Base-by-base conservation (phyloP, 2,888 invertebrate genomes). In the Seira musarum region DNA sequence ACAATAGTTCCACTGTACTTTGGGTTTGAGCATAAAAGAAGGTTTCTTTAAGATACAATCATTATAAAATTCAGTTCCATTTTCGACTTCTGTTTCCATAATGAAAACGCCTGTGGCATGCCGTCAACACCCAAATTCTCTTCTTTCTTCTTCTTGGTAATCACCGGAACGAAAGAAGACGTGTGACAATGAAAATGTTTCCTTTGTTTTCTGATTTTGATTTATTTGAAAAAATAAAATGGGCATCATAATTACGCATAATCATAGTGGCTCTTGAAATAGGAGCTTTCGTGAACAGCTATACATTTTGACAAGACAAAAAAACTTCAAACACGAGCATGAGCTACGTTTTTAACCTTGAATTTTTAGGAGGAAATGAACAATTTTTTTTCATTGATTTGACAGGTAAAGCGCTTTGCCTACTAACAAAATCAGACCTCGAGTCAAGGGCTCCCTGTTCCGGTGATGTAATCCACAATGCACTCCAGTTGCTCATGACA, bases 381-480 rank as follows among this genome's bases (percentile, higher is more conserved):
- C 13, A 40, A 40, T 8, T 40, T 46, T 46, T 10, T n/a, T 65
- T 64, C 30, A 15, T 65, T 70, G 8, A 74, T 73, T 73, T 53
- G 76, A 21, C 63, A 94, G 94, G 94, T 81, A 98, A 98, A 90
- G 98, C 97, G 1, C 90, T 98, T 87, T 96, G 96, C 88, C 91
- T 98, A 66, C 90, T 98, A 84, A 97, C 95, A 65, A 94, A 97
- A 89, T 93, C 93, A 17, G 97, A 98, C 89, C 92, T 98, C 87
- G 94, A 95, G 25, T 96, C 97, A 88, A 92, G 98, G 77, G 96
- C 96, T 87, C 97, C 97, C 0, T 95, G 96, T 21, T 96, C 96
- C 40, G 98, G 98, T 1, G 98, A 98, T 89, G 95, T 98, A 21
- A 90, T 98, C 82, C 96, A 96, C 91, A 98, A 98, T 90, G 96